phyloP scores from a whole-genome alignment of 2,797 vertebrate species.

The Alca torda region DNA sequence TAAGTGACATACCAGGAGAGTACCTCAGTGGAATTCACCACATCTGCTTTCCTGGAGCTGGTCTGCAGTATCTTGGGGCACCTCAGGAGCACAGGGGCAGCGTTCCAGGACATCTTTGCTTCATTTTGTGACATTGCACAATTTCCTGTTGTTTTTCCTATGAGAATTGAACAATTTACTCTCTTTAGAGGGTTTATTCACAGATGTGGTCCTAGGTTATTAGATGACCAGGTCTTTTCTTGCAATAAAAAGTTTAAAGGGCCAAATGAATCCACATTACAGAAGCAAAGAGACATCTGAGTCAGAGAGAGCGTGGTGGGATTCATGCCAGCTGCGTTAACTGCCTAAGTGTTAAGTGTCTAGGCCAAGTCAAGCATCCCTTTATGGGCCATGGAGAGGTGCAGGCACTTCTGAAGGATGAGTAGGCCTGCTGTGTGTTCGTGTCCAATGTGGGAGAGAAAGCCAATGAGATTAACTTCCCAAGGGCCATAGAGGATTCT shows the following conservation, averaged over 20 bases:
- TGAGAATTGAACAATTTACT: slow-evolving; percentile 10
- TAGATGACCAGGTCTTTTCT: neutral
- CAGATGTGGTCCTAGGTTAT: neutral
- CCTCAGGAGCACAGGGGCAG: neutral
- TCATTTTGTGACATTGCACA: slow-evolving; percentile 31
- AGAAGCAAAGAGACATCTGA: neutral
- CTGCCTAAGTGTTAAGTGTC: neutral
- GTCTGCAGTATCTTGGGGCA: neutral
- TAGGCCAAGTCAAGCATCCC: neutral
- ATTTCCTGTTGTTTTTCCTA: slow-evolving; percentile 23
- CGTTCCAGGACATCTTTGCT: neutral
- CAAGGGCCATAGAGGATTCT: neutral
- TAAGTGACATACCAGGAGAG: neutral
- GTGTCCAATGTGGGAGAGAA: neutral
- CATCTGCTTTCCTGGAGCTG: neutral
- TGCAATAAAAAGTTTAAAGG: neutral
- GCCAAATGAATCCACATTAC: neutral
- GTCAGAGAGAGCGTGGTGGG: neutral
- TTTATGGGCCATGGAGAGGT: neutral
- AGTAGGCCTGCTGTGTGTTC: neutral
- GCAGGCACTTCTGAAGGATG: neutral
- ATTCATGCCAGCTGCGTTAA: neutral
- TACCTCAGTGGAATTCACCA: neutral
- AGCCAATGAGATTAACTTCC: neutral
- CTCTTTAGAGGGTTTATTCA: slow-evolving; percentile 15